phyloP scores from a whole-genome alignment of 2,888 invertebrate species.

The Cheilosia variabilis region DNA sequence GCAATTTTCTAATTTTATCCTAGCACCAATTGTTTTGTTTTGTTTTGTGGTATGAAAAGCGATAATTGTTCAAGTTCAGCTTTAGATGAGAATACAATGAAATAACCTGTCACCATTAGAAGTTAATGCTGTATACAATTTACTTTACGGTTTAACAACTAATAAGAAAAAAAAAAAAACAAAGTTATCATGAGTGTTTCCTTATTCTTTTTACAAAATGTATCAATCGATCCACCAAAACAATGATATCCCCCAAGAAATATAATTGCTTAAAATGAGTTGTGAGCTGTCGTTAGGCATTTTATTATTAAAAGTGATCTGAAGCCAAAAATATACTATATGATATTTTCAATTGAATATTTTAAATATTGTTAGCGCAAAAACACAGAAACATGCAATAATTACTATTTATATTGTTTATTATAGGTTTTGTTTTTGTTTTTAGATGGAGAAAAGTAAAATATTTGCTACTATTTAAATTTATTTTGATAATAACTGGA shows the following conservation, averaged over 20 bases:
- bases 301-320: constrained; percentile 40
- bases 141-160: constrained; percentile 1
- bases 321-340: constrained; percentile 47
- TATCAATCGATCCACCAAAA: constrained; percentile 21
- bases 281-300: constrained; percentile 46
- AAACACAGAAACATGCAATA: constrained; percentile 73
- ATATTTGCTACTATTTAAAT: constrained; percentile 35
- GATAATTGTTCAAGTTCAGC: neutral
- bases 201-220: constrained; percentile 12
- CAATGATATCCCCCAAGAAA: constrained; percentile 29
- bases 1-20: too few relatives aligned
- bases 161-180: neutral
- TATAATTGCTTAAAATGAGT: constrained; percentile 42
- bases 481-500: constrained; percentile 28
- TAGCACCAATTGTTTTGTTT: constrained; percentile 19
- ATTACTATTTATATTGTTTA: constrained; percentile 43
- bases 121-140: constrained; percentile 49
- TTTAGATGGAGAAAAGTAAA: constrained; percentile 36
- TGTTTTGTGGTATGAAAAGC: constrained; percentile 39
- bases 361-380: constrained; percentile 66
- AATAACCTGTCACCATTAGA: constrained; percentile 50
- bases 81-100: constrained; percentile 39
- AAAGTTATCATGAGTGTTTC: neutral
- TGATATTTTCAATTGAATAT: constrained; percentile 37
- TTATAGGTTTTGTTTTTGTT: neutral